Percentiles rank a stretch among this genome's conserved stretches.
These are phyloP conservation scores for Lycodopsis pacificus DNA, from an alignment of 2,797 vertebrate species.

Conservation along the genomic window DNA sequence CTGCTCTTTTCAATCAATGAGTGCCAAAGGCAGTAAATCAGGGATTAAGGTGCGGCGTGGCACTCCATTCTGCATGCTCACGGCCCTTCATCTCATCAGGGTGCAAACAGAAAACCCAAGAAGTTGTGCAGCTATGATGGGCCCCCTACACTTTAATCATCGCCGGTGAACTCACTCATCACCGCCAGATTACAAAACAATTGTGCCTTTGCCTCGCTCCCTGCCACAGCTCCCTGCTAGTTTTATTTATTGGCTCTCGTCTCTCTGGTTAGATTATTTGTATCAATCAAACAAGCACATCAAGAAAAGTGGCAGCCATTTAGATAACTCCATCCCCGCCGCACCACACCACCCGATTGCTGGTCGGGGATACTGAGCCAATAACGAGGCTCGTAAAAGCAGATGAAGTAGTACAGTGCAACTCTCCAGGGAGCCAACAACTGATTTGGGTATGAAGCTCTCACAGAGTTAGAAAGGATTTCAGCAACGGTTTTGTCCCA, in stretches of 20 bases:
- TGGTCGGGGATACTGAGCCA: slow-evolving; percentile 40
- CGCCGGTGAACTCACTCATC: slow-evolving; percentile 79
- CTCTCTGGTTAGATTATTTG: slow-evolving; percentile 64
- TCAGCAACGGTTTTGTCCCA: slow-evolving; percentile 37
- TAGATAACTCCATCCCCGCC: slow-evolving; percentile 34
- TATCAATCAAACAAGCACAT: slow-evolving; percentile 72
- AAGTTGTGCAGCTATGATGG: slow-evolving; percentile 53
- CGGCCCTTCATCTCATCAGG: slow-evolving; percentile 74
- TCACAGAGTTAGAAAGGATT: slow-evolving; percentile 53
- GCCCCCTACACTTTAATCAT: slow-evolving; percentile 78
- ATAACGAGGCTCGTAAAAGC: slow-evolving; percentile 38
- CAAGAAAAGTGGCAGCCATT: slow-evolving; percentile 62
- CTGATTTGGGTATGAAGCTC: slow-evolving; percentile 53
- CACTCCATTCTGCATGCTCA: slow-evolving; percentile 67
- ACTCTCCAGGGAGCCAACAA: slow-evolving; percentile 39
- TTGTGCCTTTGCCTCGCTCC: slow-evolving; percentile 41
- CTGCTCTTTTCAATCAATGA: slow-evolving; percentile 80
- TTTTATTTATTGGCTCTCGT: slow-evolving; percentile 63
- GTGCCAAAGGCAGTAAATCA: slow-evolving; percentile 77
- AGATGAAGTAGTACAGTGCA: slow-evolving; percentile 44
- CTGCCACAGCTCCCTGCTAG: slow-evolving; percentile 31
- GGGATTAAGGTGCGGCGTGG: slow-evolving; percentile 72
- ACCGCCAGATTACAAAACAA: slow-evolving; percentile 82
- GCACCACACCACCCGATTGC: background rate
- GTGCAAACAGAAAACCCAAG: slow-evolving; percentile 61